Evolutionary conservation across 2,113 vertebrate genomes (phyloP).

Genomic region (Serilophus lunatus): DNA sequence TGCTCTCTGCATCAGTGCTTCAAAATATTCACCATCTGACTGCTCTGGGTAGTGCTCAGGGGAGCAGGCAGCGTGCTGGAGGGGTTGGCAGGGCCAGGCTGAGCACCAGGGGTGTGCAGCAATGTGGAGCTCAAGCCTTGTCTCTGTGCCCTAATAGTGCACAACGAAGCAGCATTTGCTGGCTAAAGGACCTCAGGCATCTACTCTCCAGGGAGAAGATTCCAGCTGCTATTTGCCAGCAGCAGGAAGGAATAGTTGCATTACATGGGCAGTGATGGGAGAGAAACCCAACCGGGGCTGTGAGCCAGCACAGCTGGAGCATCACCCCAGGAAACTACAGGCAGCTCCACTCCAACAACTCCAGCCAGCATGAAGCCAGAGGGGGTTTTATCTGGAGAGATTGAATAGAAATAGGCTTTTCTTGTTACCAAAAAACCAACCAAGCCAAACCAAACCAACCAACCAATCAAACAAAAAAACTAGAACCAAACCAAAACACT

Average conservation of each 20-base stretch:
- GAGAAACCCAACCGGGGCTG: not conserved
- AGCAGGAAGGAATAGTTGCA: not conserved
- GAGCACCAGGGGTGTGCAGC: not conserved
- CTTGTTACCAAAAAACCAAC: not conserved
- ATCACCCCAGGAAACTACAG: not conserved
- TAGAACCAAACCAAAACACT: not conserved
- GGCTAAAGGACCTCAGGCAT: not conserved
- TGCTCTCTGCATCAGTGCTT: not conserved
- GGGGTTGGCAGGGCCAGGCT: not conserved
- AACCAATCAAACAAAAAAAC: too few species aligned
- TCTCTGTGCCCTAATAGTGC: rapidly evolving
- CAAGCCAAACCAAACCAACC: too few species aligned
- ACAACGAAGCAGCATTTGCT: rapidly evolving
- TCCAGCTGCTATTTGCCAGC: not conserved
- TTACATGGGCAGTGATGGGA: not conserved
- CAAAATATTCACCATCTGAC: not conserved
- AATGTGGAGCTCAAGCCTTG: rapidly evolving
- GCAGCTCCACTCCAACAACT: not conserved
- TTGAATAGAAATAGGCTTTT: not conserved
- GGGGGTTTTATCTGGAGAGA: not conserved
- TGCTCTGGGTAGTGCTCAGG: rapidly evolving
- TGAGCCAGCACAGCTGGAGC: not conserved
- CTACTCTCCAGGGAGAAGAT: not conserved
- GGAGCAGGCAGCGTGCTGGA: rapidly evolving
- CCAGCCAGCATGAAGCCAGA: not conserved